These are phyloP conservation scores for Arrhopalites spinosus DNA, from an alignment of 2,888 invertebrate species.

Conservation along the genomic window DNA sequence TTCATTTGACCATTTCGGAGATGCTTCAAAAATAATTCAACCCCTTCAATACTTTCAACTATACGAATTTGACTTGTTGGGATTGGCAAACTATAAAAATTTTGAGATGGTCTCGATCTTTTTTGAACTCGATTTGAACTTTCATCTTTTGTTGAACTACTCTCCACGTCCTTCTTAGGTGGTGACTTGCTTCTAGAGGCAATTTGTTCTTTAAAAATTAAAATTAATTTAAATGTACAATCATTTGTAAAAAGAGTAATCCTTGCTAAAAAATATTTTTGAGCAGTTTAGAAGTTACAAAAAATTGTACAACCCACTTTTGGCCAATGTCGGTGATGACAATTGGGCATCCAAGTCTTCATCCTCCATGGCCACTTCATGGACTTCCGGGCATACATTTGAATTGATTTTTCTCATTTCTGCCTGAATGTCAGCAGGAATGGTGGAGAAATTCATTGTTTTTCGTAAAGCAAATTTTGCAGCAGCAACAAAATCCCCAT, in stretches of 20 bases:
- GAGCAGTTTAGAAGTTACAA: no score
- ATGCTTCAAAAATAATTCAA: conserved; percentile 30
- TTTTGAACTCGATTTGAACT: conserved; percentile 3
- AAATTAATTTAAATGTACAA: no score
- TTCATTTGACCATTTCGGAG: conserved; percentile 7
- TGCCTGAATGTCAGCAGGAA: conserved; percentile 62
- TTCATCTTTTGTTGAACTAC: no score
- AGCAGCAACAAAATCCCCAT: conserved; percentile 72
- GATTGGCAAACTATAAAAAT: conserved; percentile 15
- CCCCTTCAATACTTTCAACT: conserved; percentile 17
- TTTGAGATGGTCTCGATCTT: conserved; percentile 20
- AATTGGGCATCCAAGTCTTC: conserved; percentile 13
- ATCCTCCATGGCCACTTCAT: not conserved
- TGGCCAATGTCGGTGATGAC: no score
- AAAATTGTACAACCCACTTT: no score
- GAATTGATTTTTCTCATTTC: conserved; percentile 34
- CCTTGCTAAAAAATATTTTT: no score
- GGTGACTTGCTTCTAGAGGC: not conserved
- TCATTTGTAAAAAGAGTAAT: no score
- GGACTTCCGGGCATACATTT: conserved; percentile 9
- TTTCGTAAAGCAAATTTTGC: conserved; percentile 73
- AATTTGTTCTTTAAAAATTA: no score
- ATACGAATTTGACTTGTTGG: conserved; percentile 25
- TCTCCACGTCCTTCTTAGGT: not conserved
- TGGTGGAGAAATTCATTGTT: conserved; percentile 65